Conservation (phyloP, 1,140 invertebrate species). For the Fopius arisanus region DNA sequence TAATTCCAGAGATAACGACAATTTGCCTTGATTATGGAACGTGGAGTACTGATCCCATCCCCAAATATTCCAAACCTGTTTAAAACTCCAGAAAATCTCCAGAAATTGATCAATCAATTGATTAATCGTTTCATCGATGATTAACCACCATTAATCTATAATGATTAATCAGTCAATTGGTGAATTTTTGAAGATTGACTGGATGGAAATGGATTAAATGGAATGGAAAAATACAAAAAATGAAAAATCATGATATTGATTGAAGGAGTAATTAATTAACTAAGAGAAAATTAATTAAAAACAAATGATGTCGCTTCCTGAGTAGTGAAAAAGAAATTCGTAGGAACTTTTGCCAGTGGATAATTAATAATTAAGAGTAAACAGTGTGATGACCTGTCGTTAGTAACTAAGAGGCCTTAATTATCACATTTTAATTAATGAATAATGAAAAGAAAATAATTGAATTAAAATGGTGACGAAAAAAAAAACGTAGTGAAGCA, state of each 20-base stretch:
- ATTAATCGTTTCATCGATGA: too few species aligned
- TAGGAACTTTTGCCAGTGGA: slow-evolving; percentile 16
- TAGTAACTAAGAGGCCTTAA: slow-evolving; percentile 64
- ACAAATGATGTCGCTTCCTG: slow-evolving; percentile 14
- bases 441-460: slow-evolving; percentile 31
- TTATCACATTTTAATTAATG: slow-evolving; percentile 51
- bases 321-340: slow-evolving; percentile 25
- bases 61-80: too few species aligned
- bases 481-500: neutral
- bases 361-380: slow-evolving; percentile 21
- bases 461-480: slow-evolving; percentile 5
- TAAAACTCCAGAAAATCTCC: too few species aligned
- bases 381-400: slow-evolving; percentile 56
- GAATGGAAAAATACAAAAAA: neutral
- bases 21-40: too few species aligned
- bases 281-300: neutral
- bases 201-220: too few species aligned
- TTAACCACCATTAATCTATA: too few species aligned
- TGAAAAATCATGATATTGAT: neutral
- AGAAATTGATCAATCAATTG: too few species aligned
- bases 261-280: neutral
- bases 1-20: too few species aligned
- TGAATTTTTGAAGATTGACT: too few species aligned
- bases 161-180: too few species aligned
- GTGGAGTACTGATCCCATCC: too few species aligned